Conservation (phyloP, 1,140 invertebrate genomes). For the Leptinotarsa texana region DNA sequence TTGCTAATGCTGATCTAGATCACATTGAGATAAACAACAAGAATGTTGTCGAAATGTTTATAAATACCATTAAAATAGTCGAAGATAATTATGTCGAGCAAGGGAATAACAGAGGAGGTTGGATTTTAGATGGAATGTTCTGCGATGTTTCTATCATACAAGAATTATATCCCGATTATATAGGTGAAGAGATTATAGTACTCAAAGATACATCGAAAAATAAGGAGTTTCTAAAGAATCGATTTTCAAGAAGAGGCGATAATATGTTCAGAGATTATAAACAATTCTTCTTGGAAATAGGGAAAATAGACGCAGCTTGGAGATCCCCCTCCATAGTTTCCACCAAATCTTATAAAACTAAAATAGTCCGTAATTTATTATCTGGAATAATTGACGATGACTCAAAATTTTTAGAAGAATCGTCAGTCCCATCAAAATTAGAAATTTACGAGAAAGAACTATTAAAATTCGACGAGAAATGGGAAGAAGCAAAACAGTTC, state of each 20-base stretch:
- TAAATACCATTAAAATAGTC: conserved; percentile 51
- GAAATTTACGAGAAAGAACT: conserved; percentile 49
- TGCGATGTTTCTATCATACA: conserved; percentile 57
- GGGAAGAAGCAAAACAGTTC: conserved; percentile 54
- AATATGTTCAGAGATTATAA: conserved; percentile 41
- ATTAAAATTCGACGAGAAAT: conserved; percentile 55
- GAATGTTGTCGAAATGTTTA: conserved; percentile 50
- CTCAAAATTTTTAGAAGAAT: conserved; percentile 21
- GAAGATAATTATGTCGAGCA: conserved; percentile 50
- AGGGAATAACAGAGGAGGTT: conserved; percentile 55
- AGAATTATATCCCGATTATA: conserved; percentile 53
- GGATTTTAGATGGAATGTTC: conserved; percentile 63
- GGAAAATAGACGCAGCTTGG: conserved; percentile 38
- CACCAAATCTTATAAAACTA: conserved; percentile 28
- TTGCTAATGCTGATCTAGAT: conserved; percentile 51
- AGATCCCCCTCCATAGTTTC: conserved; percentile 37
- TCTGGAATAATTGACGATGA: conserved; percentile 35
- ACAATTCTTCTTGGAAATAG: conserved; percentile 43
- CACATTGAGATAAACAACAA: conserved; percentile 50
- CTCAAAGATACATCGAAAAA: conserved; percentile 58
- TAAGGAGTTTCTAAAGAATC: conserved; percentile 50
- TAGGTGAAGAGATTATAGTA: conserved; percentile 60
- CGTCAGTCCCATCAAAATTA: conserved; percentile 21
- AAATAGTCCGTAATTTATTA: conserved; percentile 32
- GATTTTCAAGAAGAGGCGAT: conserved; percentile 30